phyloP scores from a whole-genome alignment of 2,113 vertebrate species.

The Thryonomys swinderianus region DNA sequence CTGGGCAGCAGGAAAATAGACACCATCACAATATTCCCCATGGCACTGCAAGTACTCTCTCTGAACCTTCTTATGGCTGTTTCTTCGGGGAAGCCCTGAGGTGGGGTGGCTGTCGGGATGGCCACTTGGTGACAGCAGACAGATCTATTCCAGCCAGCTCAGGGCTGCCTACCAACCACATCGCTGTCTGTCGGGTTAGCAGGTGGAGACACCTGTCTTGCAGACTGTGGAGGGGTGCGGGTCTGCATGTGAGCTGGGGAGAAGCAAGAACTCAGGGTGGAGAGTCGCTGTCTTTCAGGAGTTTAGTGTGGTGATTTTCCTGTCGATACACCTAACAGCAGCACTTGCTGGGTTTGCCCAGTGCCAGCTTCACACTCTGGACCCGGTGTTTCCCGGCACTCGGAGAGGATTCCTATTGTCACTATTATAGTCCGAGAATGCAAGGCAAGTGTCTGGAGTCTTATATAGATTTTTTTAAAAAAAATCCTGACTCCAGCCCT shows the following conservation, averaged over 20 bases:
- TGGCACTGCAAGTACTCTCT: not conserved
- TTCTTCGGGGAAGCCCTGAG: not conserved
- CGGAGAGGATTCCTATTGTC: not conserved
- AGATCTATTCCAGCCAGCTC: not conserved
- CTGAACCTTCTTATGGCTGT: not conserved
- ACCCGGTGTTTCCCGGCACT: not conserved
- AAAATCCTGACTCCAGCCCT: not conserved
- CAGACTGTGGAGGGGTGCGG: not conserved
- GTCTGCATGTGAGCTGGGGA: not conserved
- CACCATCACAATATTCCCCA: not conserved
- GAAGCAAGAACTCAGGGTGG: not conserved
- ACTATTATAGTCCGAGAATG: not conserved
- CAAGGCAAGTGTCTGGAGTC: not conserved
- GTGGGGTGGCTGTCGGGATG: not conserved
- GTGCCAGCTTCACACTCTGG: not conserved
- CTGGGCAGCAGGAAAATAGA: slow-evolving; percentile 51
- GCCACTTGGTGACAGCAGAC: not conserved
- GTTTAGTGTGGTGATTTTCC: not conserved
- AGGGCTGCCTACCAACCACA: not conserved
- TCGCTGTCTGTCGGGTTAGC: not conserved
- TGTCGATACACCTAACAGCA: no score
- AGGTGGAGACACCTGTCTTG: accelerated
- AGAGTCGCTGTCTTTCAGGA: not conserved
- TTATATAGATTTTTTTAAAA: not conserved
- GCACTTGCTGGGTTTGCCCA: not conserved